These are phyloP conservation scores for Meda fulgida DNA, from an alignment of 2,797 vertebrate genomes.

Conservation along the genomic window DNA sequence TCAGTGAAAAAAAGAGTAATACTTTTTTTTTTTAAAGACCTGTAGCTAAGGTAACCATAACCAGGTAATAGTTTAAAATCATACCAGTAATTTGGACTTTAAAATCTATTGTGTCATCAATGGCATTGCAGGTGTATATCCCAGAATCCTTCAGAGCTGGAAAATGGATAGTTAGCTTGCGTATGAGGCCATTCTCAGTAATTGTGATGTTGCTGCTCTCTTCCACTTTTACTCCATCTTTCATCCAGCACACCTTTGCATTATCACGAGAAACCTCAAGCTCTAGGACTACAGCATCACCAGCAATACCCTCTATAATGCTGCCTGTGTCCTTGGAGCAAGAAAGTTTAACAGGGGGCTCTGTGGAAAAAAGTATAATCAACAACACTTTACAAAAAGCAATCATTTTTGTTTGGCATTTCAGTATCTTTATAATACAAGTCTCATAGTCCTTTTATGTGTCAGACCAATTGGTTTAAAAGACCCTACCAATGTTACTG, in stretches of 20 bases:
- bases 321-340: constrained; percentile 70
- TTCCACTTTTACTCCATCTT: constrained; percentile 79
- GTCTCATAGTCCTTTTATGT: neutral
- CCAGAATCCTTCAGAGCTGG: constrained; percentile 80
- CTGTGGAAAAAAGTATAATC: constrained; percentile 67
- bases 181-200: constrained; percentile 77
- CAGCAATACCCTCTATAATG: constrained; percentile 69
- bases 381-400: neutral
- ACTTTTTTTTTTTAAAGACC: neutral
- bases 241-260: constrained; percentile 81
- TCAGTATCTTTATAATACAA: neutral
- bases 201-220: constrained; percentile 78
- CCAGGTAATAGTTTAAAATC: constrained; percentile 27
- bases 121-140: constrained; percentile 83
- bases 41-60: neutral
- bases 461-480: neutral
- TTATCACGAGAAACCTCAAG: constrained; percentile 80
- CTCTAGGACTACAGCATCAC: constrained; percentile 80
- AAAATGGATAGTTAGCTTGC: constrained; percentile 78
- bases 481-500: neutral
- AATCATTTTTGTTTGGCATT: neutral
- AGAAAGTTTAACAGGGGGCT: constrained; percentile 82
- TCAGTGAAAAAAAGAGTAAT: neutral
- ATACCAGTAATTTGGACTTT: constrained; percentile 86
- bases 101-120: constrained; percentile 80